Evolutionary conservation across 2,113 vertebrate genomes (phyloP).

Genomic region (Hippolais icterina): DNA sequence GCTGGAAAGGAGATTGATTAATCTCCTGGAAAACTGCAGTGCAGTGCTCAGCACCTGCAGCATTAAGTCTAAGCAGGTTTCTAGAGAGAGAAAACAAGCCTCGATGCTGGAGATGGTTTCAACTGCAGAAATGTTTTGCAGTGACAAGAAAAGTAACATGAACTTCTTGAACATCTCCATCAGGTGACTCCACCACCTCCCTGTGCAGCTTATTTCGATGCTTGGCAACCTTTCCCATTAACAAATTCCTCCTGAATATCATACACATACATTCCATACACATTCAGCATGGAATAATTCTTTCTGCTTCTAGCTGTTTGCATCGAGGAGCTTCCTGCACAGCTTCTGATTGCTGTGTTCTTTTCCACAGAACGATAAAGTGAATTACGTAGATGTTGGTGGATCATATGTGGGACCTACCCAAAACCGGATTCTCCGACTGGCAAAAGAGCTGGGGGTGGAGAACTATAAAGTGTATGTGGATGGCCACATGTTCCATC

Average conservation of each 20-base stretch:
- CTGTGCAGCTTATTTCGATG: not conserved
- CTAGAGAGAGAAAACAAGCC: not conserved
- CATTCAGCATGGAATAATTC: not conserved
- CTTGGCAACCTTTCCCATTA: no score
- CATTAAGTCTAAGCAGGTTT: not conserved
- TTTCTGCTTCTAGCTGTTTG: not conserved
- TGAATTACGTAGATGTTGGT: conserved; percentile 81
- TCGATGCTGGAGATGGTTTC: not conserved
- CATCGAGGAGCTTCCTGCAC: not conserved
- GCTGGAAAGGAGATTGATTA: not conserved
- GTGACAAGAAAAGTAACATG: not conserved
- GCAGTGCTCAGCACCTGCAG: not conserved
- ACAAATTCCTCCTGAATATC: not conserved
- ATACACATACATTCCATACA: no score
- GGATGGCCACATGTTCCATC: conserved; percentile 62
- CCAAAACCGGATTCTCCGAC: conserved; percentile 80
- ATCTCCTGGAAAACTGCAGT: not conserved
- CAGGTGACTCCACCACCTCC: not conserved
- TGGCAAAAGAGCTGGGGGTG: conserved; percentile 81
- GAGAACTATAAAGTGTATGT: conserved; percentile 82
- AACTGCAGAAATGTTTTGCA: not conserved
- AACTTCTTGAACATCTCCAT: not conserved
- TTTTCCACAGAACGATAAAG: conserved; percentile 72
- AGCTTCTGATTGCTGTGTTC: not conserved
- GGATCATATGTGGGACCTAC: conserved; percentile 83